Evolutionary conservation across 2,888 invertebrate genomes (phyloP).

Genomic region (Stenoptilia bipunctidactyla): DNA sequence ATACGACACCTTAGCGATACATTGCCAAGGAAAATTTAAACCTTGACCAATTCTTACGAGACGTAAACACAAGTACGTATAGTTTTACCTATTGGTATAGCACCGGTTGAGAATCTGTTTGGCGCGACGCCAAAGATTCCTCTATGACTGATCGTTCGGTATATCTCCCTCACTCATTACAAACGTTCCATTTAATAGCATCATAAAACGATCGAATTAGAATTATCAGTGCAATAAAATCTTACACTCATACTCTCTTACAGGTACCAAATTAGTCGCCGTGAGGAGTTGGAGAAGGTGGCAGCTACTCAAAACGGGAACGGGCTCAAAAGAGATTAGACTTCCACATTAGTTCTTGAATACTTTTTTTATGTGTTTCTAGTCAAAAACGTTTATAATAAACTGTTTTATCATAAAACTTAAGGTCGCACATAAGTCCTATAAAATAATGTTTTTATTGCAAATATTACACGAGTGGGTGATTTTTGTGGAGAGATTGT

Average conservation of each 20-base stretch:
- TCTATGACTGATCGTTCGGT: constrained; percentile 37
- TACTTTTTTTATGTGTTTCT: neutral
- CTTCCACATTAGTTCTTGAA: neutral
- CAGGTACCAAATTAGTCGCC: constrained; percentile 70
- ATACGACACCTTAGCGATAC: too few relatives aligned
- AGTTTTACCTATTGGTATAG: constrained; percentile 38
- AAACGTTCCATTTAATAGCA: constrained; percentile 24
- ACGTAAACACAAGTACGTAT: constrained; percentile 50
- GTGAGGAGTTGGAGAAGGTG: constrained; percentile 58
- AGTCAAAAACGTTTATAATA: too few relatives aligned
- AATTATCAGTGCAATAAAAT: neutral
- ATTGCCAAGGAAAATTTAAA: constrained; percentile 13
- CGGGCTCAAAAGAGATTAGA: constrained; percentile 73
- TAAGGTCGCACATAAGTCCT: too few relatives aligned
- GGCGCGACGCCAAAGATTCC: constrained; percentile 42
- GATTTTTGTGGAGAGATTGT: too few relatives aligned
- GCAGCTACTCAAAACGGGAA: constrained; percentile 68
- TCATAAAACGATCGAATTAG: too few relatives aligned
- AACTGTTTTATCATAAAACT: too few relatives aligned
- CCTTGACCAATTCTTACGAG: constrained; percentile 50
- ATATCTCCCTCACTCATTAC: constrained; percentile 41
- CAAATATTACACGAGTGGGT: too few relatives aligned
- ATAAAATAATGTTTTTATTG: too few relatives aligned
- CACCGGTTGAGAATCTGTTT: constrained; percentile 28
- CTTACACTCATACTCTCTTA: constrained; percentile 10